Base-by-base conservation (phyloP, 2,888 invertebrate genomes). In the Watsonalla cultraria region DNA sequence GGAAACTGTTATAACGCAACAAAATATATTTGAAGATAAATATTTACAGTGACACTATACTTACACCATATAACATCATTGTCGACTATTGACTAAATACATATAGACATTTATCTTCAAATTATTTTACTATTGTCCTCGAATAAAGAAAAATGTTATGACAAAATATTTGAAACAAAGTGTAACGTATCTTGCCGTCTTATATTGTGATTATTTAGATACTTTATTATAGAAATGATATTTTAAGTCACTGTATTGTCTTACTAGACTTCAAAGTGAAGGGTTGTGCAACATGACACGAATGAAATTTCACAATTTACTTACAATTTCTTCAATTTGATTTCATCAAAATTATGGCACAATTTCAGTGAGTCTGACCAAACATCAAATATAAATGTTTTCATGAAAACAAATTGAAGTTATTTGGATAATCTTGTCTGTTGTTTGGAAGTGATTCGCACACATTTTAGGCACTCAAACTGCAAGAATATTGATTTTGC, bases 111-210 rank as follows among this genome's bases (percentile, higher is more conserved):
- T 71, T 70, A 70, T 78, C 76, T 81, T 78, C 76, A 74, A 57
- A 64, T 54, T 54, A 52, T 54, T 50, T 56, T 54, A 37, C 7
- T 47, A 24, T 49, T 58, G 54, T 47, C 51, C 57, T 61, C 50
- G 47, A 60, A 57, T 62, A 52, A 52, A n/a, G n/a, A n/a, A 53
- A 37, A 57, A 54, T 53, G 54, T 56, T 56, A 33, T 53, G 60
- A 58, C 57, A 54, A 52, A 34, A 53, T 51, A 48, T 52, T 14
- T 57, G 51, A 46, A 49, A 54, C 42, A 53, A 53, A 53, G 50
- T 54, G 58, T 59, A 54, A 57, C 45, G 49, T 55, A 68, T 80
- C 83, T 87, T 87, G 86, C 86, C 86, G 75, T 70, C 63, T 68
- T 66, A 56, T 68, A 24, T 24, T 24, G 24, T 24, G 24, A 24